These are phyloP conservation scores for Xenus cinereus DNA, from an alignment of 2,113 vertebrate species.

Conservation along the genomic window DNA sequence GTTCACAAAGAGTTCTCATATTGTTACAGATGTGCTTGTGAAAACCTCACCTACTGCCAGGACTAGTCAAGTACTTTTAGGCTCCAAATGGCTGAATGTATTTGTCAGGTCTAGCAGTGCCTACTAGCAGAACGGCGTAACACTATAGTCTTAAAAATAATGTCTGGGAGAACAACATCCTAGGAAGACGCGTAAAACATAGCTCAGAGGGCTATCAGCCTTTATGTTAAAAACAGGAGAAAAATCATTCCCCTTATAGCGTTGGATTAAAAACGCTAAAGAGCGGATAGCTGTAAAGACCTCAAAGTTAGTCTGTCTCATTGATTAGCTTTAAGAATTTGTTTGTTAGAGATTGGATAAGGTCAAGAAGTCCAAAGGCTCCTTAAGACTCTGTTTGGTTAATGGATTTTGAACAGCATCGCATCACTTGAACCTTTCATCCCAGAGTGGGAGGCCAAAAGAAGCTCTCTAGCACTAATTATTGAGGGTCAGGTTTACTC, in stretches of 20 bases:
- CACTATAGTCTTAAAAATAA: not conserved
- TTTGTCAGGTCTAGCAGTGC: not conserved
- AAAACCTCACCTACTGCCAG: not conserved
- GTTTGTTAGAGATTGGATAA: slow-evolving; percentile 10
- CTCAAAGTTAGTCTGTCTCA: not conserved
- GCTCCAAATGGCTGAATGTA: not conserved
- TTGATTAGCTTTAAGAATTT: slow-evolving; percentile 28
- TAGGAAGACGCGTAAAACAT: not conserved
- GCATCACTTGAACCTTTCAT: not conserved
- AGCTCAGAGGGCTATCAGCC: not conserved
- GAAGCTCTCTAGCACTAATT: not conserved
- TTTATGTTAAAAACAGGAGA: not conserved
- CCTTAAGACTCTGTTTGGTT: slow-evolving; percentile 35
- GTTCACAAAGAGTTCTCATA: not conserved
- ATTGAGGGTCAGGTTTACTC: not conserved
- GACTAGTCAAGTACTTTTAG: not conserved
- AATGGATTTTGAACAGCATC: slow-evolving; percentile 23
- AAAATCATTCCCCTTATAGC: not conserved
- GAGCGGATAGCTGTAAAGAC: not conserved
- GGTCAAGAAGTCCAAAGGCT: slow-evolving; percentile 25
- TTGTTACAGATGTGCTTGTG: not conserved
- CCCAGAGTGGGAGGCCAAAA: not conserved
- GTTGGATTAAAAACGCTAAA: not conserved
- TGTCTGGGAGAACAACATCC: not conserved
- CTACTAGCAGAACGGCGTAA: not conserved